Conservation (phyloP, 2,113 vertebrate species). For the Trematomus loennbergii region DNA sequence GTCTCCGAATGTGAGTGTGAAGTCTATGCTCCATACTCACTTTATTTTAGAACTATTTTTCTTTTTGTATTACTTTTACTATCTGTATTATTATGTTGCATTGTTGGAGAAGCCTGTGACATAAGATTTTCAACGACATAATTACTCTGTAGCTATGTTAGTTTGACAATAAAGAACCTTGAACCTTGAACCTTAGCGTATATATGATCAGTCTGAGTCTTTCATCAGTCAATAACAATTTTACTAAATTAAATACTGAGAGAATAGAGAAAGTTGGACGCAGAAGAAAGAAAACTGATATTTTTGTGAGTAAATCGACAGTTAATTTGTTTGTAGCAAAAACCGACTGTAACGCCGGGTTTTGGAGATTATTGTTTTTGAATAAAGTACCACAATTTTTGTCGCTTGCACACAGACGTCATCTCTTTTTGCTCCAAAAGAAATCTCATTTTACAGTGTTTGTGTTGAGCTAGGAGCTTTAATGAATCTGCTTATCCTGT, state of each 20-base stretch:
- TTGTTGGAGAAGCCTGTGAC: too few relatives aligned
- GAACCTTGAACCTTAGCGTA: too few relatives aligned
- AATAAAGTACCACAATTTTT: slow-evolving; percentile 32
- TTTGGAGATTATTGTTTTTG: slow-evolving; percentile 47
- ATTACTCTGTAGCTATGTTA: too few relatives aligned
- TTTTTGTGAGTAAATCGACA: slow-evolving; percentile 14
- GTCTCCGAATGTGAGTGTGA: slow-evolving; percentile 21
- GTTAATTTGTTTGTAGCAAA: slow-evolving; percentile 19
- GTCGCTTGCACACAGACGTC: slow-evolving; percentile 14
- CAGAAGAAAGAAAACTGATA: slow-evolving; percentile 10
- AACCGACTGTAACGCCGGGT: too few relatives aligned
- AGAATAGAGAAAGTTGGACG: neutral
- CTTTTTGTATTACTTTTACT: too few relatives aligned
- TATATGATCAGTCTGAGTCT: neutral
- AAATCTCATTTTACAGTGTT: slow-evolving; percentile 50
- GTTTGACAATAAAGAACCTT: too few relatives aligned
- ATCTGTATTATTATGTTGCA: too few relatives aligned
- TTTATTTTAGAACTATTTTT: too few relatives aligned
- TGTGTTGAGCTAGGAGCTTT: slow-evolving; percentile 50
- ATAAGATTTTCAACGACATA: too few relatives aligned
- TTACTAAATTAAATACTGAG: slow-evolving; percentile 14
- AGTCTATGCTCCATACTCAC: too few relatives aligned
- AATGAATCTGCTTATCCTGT: slow-evolving; percentile 67
- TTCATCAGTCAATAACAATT: slow-evolving; percentile 11
- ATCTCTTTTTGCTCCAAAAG: slow-evolving; percentile 20